These are phyloP conservation scores for Daubentonia madagascariensis DNA, from an alignment of 2,113 vertebrate genomes.

Conservation along the genomic window DNA sequence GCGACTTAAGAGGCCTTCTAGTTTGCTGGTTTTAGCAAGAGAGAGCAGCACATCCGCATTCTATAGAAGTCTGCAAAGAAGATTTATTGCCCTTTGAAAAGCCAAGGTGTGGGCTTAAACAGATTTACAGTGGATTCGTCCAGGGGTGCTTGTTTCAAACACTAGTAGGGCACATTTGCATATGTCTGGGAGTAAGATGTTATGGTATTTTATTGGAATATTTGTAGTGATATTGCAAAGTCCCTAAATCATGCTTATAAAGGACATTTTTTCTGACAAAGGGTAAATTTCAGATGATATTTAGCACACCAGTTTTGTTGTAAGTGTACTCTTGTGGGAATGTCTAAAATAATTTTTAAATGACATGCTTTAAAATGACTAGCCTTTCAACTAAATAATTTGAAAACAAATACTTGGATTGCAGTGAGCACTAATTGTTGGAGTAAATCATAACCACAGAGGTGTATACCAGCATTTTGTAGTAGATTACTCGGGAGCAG, in stretches of 20 bases:
- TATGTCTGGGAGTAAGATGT: background rate
- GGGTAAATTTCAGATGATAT: background rate
- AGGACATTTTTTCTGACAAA: background rate
- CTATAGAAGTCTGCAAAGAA: background rate
- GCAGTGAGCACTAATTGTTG: background rate
- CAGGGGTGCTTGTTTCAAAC: background rate
- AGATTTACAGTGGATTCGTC: rapidly evolving
- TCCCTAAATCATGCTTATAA: background rate
- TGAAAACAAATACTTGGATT: background rate
- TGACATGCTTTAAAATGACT: background rate
- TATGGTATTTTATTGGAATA: background rate
- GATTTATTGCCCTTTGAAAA: background rate
- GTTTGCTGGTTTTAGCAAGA: background rate
- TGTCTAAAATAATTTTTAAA: background rate
- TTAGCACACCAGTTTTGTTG: background rate
- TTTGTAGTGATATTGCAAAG: no score
- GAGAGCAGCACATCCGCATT: rapidly evolving
- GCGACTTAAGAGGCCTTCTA: background rate
- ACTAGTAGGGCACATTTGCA: rapidly evolving
- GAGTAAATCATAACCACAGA: background rate
- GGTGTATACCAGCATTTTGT: background rate
- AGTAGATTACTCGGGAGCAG: background rate
- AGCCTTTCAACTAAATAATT: background rate
- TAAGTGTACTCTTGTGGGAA: background rate
- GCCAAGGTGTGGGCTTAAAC: rapidly evolving